Percentiles rank a stretch among this genome's conserved stretches.
These are phyloP conservation scores for Ennomos erosarius DNA, from an alignment of 2,888 invertebrate species.

Conservation along the genomic window DNA sequence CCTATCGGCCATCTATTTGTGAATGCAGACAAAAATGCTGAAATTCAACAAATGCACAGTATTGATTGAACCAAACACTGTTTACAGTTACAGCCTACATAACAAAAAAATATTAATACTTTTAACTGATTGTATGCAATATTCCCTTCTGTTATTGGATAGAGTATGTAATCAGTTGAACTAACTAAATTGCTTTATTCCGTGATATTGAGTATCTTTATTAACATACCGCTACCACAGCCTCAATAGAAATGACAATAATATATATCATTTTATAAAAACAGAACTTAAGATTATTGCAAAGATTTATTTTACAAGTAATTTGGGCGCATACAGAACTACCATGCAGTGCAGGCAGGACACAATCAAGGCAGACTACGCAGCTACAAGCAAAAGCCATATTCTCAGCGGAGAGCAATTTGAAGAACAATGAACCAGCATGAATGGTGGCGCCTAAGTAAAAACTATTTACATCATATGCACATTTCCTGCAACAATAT, in stretches of 20 bases:
- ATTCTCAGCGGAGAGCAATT: slow-evolving; percentile 78
- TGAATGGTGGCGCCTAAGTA: slow-evolving; percentile 77
- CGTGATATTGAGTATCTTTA: slow-evolving; percentile 19
- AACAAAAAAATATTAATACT: slow-evolving; percentile 36
- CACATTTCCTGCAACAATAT: slow-evolving; percentile 68
- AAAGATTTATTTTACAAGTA: slow-evolving; percentile 24
- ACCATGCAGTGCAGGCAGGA: slow-evolving; percentile 50
- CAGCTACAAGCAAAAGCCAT: slow-evolving; percentile 69
- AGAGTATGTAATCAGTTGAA: background rate
- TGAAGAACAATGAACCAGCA: slow-evolving; percentile 79
- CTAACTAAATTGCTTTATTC: slow-evolving; percentile 13
- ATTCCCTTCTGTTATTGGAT: slow-evolving; percentile 24
- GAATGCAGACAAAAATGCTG: slow-evolving; percentile 70
- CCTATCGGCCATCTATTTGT: slow-evolving; percentile 79
- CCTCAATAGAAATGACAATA: background rate
- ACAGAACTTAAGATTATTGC: background rate
- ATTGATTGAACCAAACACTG: slow-evolving; percentile 36
- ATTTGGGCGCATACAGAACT: slow-evolving; percentile 32
- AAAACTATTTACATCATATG: slow-evolving; percentile 80
- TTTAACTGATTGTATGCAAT: slow-evolving; percentile 38
- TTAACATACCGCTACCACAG: slow-evolving; percentile 4
- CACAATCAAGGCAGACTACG: slow-evolving; percentile 62
- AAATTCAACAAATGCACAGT: slow-evolving; percentile 56
- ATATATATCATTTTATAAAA: background rate
- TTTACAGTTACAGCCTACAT: slow-evolving; percentile 36